Conservation (phyloP, 2,113 vertebrate genomes). For the Phylloscopus trochiloides region DNA sequence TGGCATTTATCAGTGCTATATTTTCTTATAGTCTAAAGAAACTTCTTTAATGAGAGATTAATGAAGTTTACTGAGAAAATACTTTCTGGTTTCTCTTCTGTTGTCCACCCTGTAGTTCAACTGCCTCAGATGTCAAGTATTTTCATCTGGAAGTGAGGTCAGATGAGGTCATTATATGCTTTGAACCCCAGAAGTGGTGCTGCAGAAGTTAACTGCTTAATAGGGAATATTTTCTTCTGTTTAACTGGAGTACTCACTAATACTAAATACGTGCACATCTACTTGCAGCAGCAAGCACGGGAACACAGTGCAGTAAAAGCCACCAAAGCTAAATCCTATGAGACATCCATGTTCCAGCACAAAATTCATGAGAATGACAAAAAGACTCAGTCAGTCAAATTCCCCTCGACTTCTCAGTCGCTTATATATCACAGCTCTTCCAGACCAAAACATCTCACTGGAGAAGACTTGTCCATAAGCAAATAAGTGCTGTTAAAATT, state of each 20-base stretch:
- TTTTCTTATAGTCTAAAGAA: not conserved
- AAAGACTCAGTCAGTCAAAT: not conserved
- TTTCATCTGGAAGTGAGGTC: not conserved
- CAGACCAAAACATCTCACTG: not conserved
- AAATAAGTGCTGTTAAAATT: not conserved
- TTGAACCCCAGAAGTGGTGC: not conserved
- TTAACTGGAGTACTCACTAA: not conserved
- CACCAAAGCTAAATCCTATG: not conserved
- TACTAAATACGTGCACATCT: not conserved
- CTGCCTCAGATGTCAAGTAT: not conserved
- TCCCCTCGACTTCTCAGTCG: not conserved
- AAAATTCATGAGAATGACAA: not conserved
- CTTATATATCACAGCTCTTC: not conserved
- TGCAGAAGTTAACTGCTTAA: not conserved
- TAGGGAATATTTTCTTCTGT: not conserved
- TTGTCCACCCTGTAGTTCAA: not conserved
- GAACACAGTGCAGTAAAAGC: not conserved
- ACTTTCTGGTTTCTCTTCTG: not conserved
- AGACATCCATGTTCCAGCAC: not conserved
- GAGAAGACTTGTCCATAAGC: not conserved
- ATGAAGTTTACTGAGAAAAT: not conserved
- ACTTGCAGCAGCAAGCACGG: not conserved
- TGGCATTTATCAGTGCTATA: not conserved
- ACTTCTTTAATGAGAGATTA: not conserved
- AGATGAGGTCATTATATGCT: not conserved